A percentile compares a stretch with the other conserved stretches of the same genome.
Conservation (phyloP, 2,113 vertebrate genomes). For the Charina bottae region DNA sequence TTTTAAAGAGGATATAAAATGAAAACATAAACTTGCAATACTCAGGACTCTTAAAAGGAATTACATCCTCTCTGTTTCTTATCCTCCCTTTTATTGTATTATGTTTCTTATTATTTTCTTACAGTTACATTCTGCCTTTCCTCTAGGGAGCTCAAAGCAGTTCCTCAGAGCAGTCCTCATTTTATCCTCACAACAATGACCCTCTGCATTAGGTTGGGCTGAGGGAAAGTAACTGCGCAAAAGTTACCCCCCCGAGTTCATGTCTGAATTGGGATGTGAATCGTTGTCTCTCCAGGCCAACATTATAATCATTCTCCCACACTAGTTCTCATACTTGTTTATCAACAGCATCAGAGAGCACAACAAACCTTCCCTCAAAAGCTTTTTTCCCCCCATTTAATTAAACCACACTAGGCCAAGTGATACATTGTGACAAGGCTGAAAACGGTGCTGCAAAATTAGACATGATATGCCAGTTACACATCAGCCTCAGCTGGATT, state of each 20-base stretch:
- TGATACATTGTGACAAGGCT: not conserved
- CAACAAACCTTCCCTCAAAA: too few species aligned
- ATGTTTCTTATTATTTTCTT: not conserved
- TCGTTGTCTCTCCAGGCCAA: not conserved
- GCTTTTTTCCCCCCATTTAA: not conserved
- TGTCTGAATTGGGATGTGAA: too few species aligned
- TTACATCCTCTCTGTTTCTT: not conserved
- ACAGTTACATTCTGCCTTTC: not conserved
- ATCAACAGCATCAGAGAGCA: not conserved
- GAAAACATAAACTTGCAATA: not conserved
- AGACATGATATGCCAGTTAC: not conserved
- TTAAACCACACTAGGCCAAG: not conserved
- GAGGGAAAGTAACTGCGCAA: too few species aligned
- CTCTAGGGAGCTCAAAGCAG: too few species aligned
- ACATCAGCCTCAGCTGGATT: not conserved
- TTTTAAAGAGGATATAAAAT: not conserved
- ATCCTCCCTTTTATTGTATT: not conserved
- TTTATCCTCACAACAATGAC: too few species aligned
- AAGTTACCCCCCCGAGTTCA: too few species aligned
- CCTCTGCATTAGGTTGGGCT: too few species aligned
- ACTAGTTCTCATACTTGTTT: not conserved
- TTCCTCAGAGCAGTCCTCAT: too few species aligned
- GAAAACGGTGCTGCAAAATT: not conserved
- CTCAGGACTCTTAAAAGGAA: not conserved
- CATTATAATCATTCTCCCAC: not conserved